Conservation (phyloP, 2,797 vertebrate species). For the Gallinago nigripennis region DNA sequence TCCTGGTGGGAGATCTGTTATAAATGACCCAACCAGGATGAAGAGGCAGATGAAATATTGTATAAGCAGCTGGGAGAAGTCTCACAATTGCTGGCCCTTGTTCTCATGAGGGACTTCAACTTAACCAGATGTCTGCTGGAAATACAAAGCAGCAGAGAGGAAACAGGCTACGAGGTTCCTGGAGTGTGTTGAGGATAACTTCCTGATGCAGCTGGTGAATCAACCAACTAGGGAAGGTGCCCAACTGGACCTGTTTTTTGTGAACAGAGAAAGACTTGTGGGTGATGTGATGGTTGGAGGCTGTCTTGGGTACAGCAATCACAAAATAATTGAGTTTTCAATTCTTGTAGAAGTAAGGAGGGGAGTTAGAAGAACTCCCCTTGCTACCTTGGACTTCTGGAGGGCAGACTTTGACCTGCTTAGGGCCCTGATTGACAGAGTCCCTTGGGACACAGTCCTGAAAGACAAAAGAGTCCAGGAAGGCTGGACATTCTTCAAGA, state of each 20-base stretch:
- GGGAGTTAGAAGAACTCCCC: background rate
- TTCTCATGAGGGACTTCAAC: background rate
- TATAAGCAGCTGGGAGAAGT: background rate
- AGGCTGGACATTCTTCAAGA: background rate
- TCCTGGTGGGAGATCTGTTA: background rate
- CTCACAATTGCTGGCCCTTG: background rate
- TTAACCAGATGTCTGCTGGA: background rate
- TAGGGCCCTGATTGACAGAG: background rate
- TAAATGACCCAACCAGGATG: background rate
- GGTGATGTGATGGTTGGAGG: background rate
- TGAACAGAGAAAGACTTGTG: background rate
- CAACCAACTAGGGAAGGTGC: background rate
- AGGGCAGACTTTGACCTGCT: background rate
- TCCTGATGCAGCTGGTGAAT: background rate
- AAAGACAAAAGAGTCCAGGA: background rate
- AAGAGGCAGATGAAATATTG: background rate
- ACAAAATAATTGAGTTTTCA: background rate
- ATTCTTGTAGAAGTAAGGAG: background rate
- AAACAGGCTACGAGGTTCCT: background rate
- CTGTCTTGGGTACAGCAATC: background rate
- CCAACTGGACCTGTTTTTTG: background rate
- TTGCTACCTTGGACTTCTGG: background rate
- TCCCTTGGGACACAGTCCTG: background rate
- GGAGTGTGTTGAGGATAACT: background rate
- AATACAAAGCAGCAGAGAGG: background rate